Evolutionary conservation across 2,797 vertebrate genomes (phyloP).

Genomic region (Scyliorhinus canicula): DNA sequence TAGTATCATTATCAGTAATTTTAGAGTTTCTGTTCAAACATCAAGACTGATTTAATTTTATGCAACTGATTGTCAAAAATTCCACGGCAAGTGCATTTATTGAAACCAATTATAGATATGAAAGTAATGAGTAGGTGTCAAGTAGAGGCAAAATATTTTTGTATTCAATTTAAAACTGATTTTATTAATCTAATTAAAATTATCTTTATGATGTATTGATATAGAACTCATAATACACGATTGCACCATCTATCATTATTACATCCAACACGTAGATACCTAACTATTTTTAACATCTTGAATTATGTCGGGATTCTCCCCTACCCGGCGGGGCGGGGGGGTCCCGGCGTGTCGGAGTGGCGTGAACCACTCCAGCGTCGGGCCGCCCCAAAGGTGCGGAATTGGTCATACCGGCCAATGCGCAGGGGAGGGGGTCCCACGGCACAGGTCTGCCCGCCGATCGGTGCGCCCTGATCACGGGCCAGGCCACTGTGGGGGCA

Average conservation of each 20-base stretch:
- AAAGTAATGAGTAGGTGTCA: not conserved
- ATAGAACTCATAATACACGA: not conserved
- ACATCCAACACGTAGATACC: not conserved
- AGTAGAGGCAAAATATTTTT: not conserved
- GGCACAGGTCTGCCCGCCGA: too few relatives aligned
- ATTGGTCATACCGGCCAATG: too few relatives aligned
- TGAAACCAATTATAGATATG: not conserved
- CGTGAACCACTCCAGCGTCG: too few relatives aligned
- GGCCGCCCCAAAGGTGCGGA: too few relatives aligned
- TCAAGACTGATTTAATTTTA: not conserved
- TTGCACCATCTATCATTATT: not conserved
- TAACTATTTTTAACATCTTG: not conserved
- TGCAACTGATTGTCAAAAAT: not conserved
- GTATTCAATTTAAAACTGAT: not conserved
- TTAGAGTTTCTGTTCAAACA: not conserved
- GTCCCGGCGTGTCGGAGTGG: too few relatives aligned
- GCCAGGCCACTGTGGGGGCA: too few relatives aligned
- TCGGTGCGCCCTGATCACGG: too few relatives aligned
- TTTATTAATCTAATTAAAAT: slow-evolving; percentile 19
- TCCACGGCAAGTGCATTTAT: not conserved
- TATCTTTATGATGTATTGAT: not conserved
- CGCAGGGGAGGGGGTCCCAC: too few relatives aligned
- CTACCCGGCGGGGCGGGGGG: too few relatives aligned
- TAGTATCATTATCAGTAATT: not conserved
- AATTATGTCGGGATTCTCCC: too few relatives aligned